Evolutionary conservation across 2,113 vertebrate genomes (phyloP).

Genomic region (Panurus biarmicus): DNA sequence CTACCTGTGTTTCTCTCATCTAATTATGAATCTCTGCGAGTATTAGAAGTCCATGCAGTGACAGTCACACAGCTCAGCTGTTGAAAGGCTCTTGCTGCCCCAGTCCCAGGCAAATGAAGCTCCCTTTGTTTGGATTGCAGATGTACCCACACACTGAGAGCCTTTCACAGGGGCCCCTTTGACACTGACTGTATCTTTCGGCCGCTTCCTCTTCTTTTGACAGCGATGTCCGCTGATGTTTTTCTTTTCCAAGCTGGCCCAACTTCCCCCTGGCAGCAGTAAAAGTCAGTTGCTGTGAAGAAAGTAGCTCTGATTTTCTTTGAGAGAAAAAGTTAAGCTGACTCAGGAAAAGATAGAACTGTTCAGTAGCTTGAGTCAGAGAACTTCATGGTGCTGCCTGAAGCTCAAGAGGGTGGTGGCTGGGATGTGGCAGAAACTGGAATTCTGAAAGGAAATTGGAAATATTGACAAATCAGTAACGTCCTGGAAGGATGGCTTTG

Average conservation of each 20-base stretch:
- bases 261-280: not conserved
- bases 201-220: not conserved
- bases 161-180: not conserved
- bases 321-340: not conserved
- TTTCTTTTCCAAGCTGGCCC: not conserved
- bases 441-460: not conserved
- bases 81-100: not conserved
- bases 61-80: not conserved
- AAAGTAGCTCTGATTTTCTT: not conserved
- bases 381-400: not conserved
- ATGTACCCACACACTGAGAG: not conserved
- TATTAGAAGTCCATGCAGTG: not conserved
- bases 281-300: not conserved
- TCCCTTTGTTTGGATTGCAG: not conserved
- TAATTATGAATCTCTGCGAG: not conserved
- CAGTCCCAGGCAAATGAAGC: not conserved
- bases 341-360: not conserved
- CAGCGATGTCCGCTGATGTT: rapidly evolving
- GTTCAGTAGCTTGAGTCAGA: not conserved
- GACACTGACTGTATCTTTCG: not conserved
- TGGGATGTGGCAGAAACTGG: not conserved
- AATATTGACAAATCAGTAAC: not conserved
- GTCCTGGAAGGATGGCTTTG: not conserved
- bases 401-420: not conserved
- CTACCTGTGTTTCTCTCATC: not conserved